phyloP scores from a whole-genome alignment of 2,888 invertebrate species.

The Zygothrica quintamaculata region DNA sequence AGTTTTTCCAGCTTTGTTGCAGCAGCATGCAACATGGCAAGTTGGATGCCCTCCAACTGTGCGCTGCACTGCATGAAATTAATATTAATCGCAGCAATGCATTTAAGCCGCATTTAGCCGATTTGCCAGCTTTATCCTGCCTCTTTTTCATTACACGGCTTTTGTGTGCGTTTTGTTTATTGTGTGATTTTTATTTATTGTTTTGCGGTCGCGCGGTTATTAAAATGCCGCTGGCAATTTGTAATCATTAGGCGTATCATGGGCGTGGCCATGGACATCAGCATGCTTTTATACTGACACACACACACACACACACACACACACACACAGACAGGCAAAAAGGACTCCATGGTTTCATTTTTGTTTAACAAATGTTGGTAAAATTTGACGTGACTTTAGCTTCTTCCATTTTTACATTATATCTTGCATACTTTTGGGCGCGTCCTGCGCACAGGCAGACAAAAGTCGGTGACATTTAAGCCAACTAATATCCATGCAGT shows the following conservation, averaged over 20 bases:
- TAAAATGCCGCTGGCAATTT: slow-evolving; percentile 77
- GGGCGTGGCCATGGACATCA: neutral
- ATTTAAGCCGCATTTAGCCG: slow-evolving; percentile 78
- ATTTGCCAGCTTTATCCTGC: slow-evolving; percentile 59
- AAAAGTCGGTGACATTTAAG: slow-evolving; percentile 64
- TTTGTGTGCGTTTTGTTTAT: slow-evolving; percentile 57
- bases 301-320: too few relatives aligned
- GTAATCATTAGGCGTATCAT: slow-evolving; percentile 69
- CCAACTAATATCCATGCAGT: slow-evolving; percentile 66
- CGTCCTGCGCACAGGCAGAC: slow-evolving; percentile 21
- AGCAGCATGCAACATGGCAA: slow-evolving; percentile 55
- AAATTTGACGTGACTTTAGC: slow-evolving; percentile 20
- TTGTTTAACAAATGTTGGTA: neutral
- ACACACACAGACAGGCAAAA: too few relatives aligned
- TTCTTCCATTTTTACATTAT: slow-evolving; percentile 23
- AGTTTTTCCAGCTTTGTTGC: slow-evolving; percentile 52
- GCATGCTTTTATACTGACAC: neutral
- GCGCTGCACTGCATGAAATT: slow-evolving; percentile 73
- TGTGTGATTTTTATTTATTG: slow-evolving; percentile 74
- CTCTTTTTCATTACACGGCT: slow-evolving; percentile 46
- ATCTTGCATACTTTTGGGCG: slow-evolving; percentile 27
- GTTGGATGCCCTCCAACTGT: slow-evolving; percentile 66
- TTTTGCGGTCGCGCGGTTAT: slow-evolving; percentile 70
- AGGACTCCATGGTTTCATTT: neutral
- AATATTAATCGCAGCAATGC: slow-evolving; percentile 77